Evolutionary conservation across 2,888 invertebrate genomes (phyloP).

Genomic region (Vandiemenella viatica): DNA sequence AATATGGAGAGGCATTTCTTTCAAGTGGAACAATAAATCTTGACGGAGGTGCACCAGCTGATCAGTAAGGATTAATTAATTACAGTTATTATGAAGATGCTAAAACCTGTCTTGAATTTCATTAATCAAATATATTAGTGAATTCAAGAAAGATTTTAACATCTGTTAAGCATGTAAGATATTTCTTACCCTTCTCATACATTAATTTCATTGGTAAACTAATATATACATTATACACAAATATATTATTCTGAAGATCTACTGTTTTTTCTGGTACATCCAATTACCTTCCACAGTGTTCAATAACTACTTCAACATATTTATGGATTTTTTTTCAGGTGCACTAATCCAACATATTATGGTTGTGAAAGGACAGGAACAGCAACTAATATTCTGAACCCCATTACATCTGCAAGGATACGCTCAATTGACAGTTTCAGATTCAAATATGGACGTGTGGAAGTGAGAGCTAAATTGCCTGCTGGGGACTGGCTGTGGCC

Average conservation of each 20-base stretch:
- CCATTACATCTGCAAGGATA: slow-evolving; percentile 48
- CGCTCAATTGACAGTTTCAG: slow-evolving; percentile 45
- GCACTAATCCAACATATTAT: slow-evolving; percentile 25
- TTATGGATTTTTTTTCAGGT: slow-evolving; percentile 20
- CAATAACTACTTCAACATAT: too few species aligned
- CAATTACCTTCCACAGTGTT: too few species aligned
- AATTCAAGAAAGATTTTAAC: too few species aligned
- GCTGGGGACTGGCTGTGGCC: slow-evolving; percentile 58
- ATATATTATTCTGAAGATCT: not conserved
- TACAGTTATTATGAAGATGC: not conserved
- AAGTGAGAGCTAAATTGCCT: slow-evolving; percentile 50
- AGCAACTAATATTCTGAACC: slow-evolving; percentile 39
- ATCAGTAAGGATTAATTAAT: slow-evolving; percentile 30
- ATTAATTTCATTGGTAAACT: too few species aligned
- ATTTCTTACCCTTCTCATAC: too few species aligned
- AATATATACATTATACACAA: too few species aligned
- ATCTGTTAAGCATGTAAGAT: too few species aligned
- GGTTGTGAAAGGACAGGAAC: slow-evolving; percentile 44
- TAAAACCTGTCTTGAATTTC: too few species aligned
- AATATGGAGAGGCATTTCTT: slow-evolving; percentile 39
- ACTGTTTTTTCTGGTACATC: not conserved
- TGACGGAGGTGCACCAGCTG: slow-evolving; percentile 44
- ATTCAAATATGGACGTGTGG: slow-evolving; percentile 48
- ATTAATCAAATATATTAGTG: too few species aligned
- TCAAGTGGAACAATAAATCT: slow-evolving; percentile 36